Percentiles rank a stretch among this genome's conserved stretches.
Evolutionary conservation across 2,113 vertebrate species (phyloP).

Genomic region (Nerophis ophidion): DNA sequence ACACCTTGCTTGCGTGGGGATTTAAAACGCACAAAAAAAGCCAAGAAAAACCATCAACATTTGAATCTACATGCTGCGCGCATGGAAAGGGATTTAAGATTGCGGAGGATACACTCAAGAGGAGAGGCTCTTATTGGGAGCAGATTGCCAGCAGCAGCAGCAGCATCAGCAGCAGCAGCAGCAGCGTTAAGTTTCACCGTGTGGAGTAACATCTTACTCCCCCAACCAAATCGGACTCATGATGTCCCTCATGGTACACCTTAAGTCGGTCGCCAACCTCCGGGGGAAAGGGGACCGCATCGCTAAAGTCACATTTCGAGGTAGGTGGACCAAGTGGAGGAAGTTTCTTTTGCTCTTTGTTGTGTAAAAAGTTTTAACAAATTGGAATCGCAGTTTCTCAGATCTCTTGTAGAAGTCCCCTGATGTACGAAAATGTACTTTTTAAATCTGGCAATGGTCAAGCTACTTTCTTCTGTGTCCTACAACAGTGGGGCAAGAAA

Average conservation of each 20-base stretch:
- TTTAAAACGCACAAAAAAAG: background rate
- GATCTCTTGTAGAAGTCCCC: too few species aligned
- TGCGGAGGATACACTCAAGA: slow-evolving; percentile 18
- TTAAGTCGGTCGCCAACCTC: slow-evolving; percentile 79
- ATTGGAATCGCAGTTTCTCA: too few species aligned
- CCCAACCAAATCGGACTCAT: slow-evolving; percentile 34
- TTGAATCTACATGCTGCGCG: slow-evolving; percentile 17
- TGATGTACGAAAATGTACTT: too few species aligned
- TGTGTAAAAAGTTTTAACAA: background rate
- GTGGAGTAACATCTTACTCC: slow-evolving; percentile 41
- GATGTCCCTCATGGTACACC: slow-evolving; percentile 83
- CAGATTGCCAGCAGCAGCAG: slow-evolving; percentile 23
- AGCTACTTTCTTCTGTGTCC: too few species aligned
- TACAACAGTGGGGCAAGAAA: too few species aligned
- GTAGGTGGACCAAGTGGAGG: slow-evolving; percentile 52
- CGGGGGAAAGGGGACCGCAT: slow-evolving; percentile 81
- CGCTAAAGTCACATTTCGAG: slow-evolving; percentile 89
- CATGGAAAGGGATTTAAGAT: slow-evolving; percentile 21
- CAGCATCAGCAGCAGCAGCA: slow-evolving; percentile 20
- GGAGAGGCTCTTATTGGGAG: slow-evolving; percentile 27
- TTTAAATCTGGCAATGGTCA: too few species aligned
- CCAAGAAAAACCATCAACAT: background rate
- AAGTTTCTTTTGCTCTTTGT: background rate
- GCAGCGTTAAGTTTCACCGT: slow-evolving; percentile 36
- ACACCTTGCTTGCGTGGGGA: slow-evolving; percentile 6